A percentile compares a stretch with the other conserved stretches of the same genome.
phyloP scores from a whole-genome alignment of 1,140 invertebrate genomes.

The Hormaphis cornu region DNA sequence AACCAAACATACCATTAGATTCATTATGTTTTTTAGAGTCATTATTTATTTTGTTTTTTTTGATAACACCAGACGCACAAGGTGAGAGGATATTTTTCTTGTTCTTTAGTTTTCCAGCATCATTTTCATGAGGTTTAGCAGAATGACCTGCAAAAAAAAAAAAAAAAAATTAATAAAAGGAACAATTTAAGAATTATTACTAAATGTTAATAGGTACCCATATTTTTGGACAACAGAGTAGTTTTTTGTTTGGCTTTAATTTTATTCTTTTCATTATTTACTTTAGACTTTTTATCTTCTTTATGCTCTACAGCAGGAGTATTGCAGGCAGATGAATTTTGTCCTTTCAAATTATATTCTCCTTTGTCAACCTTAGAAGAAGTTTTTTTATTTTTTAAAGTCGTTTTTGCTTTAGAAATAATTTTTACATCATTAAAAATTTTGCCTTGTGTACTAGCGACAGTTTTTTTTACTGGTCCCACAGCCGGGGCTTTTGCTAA shows the following conservation, averaged over 20 bases:
- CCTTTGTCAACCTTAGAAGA: neutral
- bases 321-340: conserved; percentile 45
- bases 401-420: conserved; percentile 3
- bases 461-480: conserved; percentile 30
- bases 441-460: conserved; percentile 38
- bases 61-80: neutral
- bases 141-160: conserved; percentile 8
- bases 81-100: neutral
- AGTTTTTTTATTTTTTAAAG: conserved; percentile 1
- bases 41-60: conserved; percentile 15
- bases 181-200: neutral
- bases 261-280: conserved; percentile 31
- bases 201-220: too few relatives aligned
- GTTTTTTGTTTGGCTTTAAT: conserved; percentile 18
- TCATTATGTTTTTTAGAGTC: conserved; percentile 5
- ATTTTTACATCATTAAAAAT: neutral
- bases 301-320: conserved; percentile 20
- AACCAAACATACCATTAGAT: conserved; percentile 14
- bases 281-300: conserved; percentile 28
- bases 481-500: conserved; percentile 53
- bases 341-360: conserved; percentile 41
- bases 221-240: neutral
- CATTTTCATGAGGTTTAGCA: neutral
- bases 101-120: neutral
- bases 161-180: neutral